Conservation (phyloP, 37 sponge, comb jelly and placozoan species). For the Eunapius fragilis region DNA sequence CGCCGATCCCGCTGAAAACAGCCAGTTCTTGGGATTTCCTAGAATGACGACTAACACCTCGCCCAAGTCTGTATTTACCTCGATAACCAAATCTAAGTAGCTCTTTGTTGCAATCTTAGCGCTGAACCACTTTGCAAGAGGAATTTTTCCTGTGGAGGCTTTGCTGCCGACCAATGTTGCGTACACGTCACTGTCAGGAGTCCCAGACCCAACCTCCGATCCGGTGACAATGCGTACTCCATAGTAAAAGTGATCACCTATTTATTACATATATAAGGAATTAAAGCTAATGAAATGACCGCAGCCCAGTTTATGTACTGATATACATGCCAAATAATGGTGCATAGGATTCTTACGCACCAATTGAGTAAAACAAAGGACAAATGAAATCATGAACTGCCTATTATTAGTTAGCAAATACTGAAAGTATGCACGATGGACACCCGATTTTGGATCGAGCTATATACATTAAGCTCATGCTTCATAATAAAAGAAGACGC, state of each 20-base stretch:
- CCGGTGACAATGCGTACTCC: slow-evolving; percentile 45
- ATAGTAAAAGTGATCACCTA: slow-evolving; percentile 6
- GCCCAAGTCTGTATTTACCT: slow-evolving; percentile 19
- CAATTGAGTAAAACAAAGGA: too few relatives aligned
- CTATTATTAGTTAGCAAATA: too few relatives aligned
- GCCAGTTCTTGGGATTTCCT: slow-evolving; percentile 1
- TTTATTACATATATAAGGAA: too few relatives aligned
- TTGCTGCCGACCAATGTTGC: slow-evolving; percentile 24
- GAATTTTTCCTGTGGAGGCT: background rate
- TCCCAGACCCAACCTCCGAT: background rate
- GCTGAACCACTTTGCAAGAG: background rate
- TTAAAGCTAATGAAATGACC: too few relatives aligned
- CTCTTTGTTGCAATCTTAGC: background rate
- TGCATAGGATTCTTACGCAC: too few relatives aligned
- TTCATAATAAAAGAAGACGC: too few relatives aligned
- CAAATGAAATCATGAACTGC: too few relatives aligned
- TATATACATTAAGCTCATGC: too few relatives aligned
- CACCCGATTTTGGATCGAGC: too few relatives aligned
- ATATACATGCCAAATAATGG: too few relatives aligned
- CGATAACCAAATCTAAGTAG: slow-evolving; percentile 29
- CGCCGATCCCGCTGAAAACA: background rate
- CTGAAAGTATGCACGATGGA: too few relatives aligned
- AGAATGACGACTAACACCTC: slow-evolving; percentile 31
- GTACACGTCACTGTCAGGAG: background rate
- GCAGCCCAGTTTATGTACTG: too few relatives aligned